phyloP scores from a whole-genome alignment of 2,888 invertebrate genomes.

The Amblyteles armatorius region DNA sequence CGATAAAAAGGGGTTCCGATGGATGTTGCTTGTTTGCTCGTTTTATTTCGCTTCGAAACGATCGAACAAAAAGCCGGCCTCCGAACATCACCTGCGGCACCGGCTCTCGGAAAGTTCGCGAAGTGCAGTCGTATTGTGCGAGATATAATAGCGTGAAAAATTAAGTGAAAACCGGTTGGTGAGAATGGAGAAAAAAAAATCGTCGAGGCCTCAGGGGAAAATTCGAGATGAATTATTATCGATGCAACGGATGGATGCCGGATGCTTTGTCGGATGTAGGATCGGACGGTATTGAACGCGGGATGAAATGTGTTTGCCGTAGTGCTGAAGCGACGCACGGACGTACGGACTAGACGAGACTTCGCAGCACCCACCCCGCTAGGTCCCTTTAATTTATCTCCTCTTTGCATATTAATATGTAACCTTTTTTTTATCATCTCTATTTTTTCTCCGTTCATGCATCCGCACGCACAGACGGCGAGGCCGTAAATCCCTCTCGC shows the following conservation, averaged over 20 bases:
- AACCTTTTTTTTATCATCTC: slow-evolving; percentile 45
- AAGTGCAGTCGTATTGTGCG: neutral
- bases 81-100: neutral
- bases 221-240: slow-evolving; percentile 53
- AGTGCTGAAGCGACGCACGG: neutral
- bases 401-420: slow-evolving; percentile 61
- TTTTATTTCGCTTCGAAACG: too few species aligned
- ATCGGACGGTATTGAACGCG: slow-evolving; percentile 2
- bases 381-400: slow-evolving; percentile 46
- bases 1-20: too few species aligned
- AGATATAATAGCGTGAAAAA: neutral
- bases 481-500: slow-evolving; percentile 10
- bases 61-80: too few species aligned
- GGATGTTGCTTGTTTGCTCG: too few species aligned
- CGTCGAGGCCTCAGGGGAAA: slow-evolving; percentile 23
- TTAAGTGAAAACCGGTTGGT: slow-evolving; percentile 9
- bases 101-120: neutral
- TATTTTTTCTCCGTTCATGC: slow-evolving; percentile 5
- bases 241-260: slow-evolving; percentile 7
- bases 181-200: neutral
- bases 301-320: slow-evolving; percentile 22
- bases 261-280: slow-evolving; percentile 7
- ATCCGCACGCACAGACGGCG: neutral
- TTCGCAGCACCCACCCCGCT: neutral
- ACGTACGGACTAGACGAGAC: slow-evolving; percentile 21